These are phyloP conservation scores for Aphyosemion australe DNA, from an alignment of 2,113 vertebrate species.

Conservation along the genomic window DNA sequence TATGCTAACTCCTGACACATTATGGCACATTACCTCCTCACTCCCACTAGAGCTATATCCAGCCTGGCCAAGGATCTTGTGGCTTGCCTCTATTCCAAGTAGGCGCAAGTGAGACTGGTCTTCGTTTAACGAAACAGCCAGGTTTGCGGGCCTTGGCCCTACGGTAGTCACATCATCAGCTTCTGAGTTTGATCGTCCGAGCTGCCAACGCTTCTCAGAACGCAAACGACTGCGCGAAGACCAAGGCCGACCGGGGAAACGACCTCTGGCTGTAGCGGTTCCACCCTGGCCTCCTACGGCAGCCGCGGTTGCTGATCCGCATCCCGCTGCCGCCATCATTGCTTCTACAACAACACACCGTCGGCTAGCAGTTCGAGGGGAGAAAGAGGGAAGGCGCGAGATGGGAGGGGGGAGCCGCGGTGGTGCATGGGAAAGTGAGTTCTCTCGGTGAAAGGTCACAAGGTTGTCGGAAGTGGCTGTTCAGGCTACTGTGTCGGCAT, in stretches of 20 bases:
- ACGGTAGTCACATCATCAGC: constrained; percentile 81
- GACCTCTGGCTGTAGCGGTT: constrained; percentile 85
- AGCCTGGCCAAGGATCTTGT: constrained; percentile 83
- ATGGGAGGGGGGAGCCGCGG: constrained; percentile 77
- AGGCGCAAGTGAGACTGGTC: constrained; percentile 88
- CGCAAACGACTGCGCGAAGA: constrained; percentile 84
- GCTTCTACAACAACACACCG: constrained; percentile 84
- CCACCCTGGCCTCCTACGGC: constrained; percentile 83
- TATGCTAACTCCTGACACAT: constrained; percentile 72
- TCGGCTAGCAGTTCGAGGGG: constrained; percentile 74
- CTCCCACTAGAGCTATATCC: constrained; percentile 86
- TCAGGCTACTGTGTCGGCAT: too few species aligned
- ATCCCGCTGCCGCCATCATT: constrained; percentile 91
- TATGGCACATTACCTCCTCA: constrained; percentile 80
- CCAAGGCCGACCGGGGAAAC: constrained; percentile 89
- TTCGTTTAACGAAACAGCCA: constrained; percentile 82
- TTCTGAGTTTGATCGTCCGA: constrained; percentile 80
- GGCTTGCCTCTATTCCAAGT: constrained; percentile 85
- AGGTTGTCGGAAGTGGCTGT: not conserved
- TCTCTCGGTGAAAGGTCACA: not conserved
- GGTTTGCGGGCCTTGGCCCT: constrained; percentile 85
- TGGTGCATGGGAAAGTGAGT: constrained; percentile 77
- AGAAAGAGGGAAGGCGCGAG: constrained; percentile 84
- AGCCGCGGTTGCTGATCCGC: constrained; percentile 87
- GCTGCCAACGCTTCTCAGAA: constrained; percentile 82